Percentiles rank a stretch among this genome's conserved stretches.
phyloP scores from a whole-genome alignment of 2,113 vertebrate species.

The Colinus virginianus region DNA sequence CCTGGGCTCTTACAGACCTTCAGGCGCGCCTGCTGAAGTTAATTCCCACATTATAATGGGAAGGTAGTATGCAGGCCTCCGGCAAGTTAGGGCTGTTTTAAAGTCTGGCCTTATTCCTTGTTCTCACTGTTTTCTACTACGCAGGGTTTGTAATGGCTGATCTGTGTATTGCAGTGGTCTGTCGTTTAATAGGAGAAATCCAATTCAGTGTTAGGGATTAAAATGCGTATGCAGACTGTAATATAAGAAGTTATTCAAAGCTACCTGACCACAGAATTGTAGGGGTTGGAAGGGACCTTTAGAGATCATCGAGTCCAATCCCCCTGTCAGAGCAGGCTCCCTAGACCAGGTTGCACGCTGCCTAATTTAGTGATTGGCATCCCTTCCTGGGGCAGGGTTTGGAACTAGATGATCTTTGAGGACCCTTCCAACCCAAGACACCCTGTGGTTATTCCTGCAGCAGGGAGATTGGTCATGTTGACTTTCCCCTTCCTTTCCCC shows the following conservation, averaged over 20 bases:
- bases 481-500: background rate
- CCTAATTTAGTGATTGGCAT: too few relatives aligned
- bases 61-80: accelerated
- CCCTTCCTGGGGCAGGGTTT: too few relatives aligned
- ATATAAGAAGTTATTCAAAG: accelerated
- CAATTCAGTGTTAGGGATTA: accelerated
- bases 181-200: background rate
- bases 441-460: too few relatives aligned
- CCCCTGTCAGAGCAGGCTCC: too few relatives aligned
- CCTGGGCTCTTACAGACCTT: background rate
- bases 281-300: too few relatives aligned
- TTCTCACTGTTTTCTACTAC: accelerated
- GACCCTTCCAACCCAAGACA: too few relatives aligned
- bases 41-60: accelerated
- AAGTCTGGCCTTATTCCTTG: accelerated
- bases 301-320: too few relatives aligned
- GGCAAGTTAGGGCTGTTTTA: accelerated
- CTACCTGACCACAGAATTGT: too few relatives aligned
- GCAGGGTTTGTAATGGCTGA: accelerated
- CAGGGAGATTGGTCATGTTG: accelerated
- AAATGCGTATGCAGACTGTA: background rate
- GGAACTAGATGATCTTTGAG: too few relatives aligned
- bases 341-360: too few relatives aligned
- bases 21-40: accelerated
- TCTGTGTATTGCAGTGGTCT: accelerated